Conservation (phyloP, 1,140 invertebrate genomes). For the Drosophila leontia region DNA sequence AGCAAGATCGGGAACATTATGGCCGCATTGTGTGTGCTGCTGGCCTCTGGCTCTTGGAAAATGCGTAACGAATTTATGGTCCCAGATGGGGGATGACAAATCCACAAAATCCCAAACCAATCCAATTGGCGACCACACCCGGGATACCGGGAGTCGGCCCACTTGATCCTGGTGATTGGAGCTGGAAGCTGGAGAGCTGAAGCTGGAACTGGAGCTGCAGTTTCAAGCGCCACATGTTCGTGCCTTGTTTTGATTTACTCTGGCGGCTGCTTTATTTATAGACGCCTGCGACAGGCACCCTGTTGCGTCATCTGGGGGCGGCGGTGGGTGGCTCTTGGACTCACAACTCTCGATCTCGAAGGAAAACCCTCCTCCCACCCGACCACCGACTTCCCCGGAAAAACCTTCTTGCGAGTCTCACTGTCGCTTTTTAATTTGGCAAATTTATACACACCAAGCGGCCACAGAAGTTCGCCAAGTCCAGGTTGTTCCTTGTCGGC, state of each 20-base stretch:
- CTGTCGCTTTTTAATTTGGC: conserved; percentile 77
- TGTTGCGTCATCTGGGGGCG: conserved; percentile 77
- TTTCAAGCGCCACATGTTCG: conserved; percentile 73
- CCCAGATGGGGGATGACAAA: conserved; percentile 68
- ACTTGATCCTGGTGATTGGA: conserved; percentile 61
- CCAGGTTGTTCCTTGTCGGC: conserved; percentile 32
- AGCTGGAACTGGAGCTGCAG: conserved; percentile 8
- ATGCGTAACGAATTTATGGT: conserved; percentile 76
- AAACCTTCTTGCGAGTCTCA: conserved; percentile 22
- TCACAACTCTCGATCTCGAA: conserved; percentile 43
- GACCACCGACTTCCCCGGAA: conserved; percentile 23
- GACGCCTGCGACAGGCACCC: conserved; percentile 66
- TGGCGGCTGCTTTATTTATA: conserved; percentile 73
- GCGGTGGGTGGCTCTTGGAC: conserved; percentile 66
- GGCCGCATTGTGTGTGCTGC: conserved; percentile 53
- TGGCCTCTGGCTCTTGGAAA: conserved; percentile 21
- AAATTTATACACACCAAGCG: conserved; percentile 76
- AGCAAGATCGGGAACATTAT: conserved; percentile 54
- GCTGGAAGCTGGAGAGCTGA: conserved; percentile 5
- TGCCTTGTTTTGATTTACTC: conserved; percentile 79
- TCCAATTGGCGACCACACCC: conserved; percentile 69
- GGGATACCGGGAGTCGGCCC: conserved; percentile 49
- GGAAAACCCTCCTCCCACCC: conserved; percentile 1
- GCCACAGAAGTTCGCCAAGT: conserved; percentile 62
- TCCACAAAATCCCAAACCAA: conserved; percentile 53